Evolutionary conservation across 2,797 vertebrate genomes (phyloP), one percentile per base, ranked within the genome.

Genomic region (Zalophus californianus): DNA sequence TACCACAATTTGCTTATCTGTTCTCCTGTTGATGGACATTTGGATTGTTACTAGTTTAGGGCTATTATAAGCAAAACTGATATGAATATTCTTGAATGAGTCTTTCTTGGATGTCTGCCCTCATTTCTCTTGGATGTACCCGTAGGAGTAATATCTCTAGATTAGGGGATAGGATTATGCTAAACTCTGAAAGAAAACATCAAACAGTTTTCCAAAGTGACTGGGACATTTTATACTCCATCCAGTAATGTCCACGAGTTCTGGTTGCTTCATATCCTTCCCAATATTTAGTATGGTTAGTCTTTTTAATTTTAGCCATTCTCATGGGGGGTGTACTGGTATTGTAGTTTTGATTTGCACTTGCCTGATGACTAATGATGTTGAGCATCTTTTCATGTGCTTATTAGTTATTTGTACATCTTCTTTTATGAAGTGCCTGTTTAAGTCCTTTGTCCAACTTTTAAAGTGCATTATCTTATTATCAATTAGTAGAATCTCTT

Each of bases 371-470:
- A 86, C 73, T 86, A 32, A 72, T 79, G 52, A 68, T 21, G 20
- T 16, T 32, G 44, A 95, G 20, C 10, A 41, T 87, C 27, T 91
- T 75, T 88, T 89, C 52, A 77, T 85, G 27, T 54, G n/a, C 66
- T 54, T 86, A 75, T 64, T 90, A 75, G 25, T 41, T 70, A 56
- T 75, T 48, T 41, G 48, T 52, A 32, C 50, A 77, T 70, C 25
- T 83, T 97, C 32, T 79, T 92, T 90, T 48, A 82, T 90, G 64
- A 94, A 86, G 70, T 87, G 21, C 15, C 52, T 29, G 60, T 62
- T 29, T 29, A 32, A 64, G 62, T 66, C 15, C 66, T 35, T 68
- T 68, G 66, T 35, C 60, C 21, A 79, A 38, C 25, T 77, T 91
- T 79, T 68, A 86, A 90, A 68, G 44, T 91, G 15, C 4, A 41